Conservation (phyloP, 2,797 vertebrate species). For the Chiroxiphia lanceolata region DNA sequence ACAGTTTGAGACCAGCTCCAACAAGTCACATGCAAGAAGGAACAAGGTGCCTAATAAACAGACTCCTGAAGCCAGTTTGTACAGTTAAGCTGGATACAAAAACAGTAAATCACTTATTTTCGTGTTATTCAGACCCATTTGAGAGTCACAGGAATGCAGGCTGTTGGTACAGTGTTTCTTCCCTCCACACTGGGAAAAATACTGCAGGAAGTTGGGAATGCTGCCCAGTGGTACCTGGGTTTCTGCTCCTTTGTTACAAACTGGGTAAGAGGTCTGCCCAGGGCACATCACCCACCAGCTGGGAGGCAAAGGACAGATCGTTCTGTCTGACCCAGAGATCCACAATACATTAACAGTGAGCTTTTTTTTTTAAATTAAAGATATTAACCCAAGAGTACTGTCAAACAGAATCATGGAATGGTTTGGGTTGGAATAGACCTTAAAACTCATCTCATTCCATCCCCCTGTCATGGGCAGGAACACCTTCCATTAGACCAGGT, state of each 20-base stretch:
- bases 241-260: background rate
- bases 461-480: background rate
- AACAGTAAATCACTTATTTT: background rate
- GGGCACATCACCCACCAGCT: fast-evolving
- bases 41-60: background rate
- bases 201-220: background rate
- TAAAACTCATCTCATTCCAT: background rate
- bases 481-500: background rate
- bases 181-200: background rate
- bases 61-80: background rate
- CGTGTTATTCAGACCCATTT: background rate
- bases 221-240: background rate
- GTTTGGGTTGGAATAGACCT: background rate
- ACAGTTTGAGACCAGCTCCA: background rate
- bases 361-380: fast-evolving
- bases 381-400: background rate
- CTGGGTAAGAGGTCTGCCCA: background rate
- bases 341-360: background rate
- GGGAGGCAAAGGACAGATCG: background rate
- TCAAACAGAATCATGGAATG: background rate
- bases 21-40: background rate
- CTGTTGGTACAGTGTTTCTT: background rate
- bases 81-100: background rate
- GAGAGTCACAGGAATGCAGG: background rate
- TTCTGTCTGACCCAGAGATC: background rate